Evolutionary conservation across 2,888 invertebrate genomes (phyloP), one percentile per base, ranked within the genome.

Genomic region (Panorpa germanica): DNA sequence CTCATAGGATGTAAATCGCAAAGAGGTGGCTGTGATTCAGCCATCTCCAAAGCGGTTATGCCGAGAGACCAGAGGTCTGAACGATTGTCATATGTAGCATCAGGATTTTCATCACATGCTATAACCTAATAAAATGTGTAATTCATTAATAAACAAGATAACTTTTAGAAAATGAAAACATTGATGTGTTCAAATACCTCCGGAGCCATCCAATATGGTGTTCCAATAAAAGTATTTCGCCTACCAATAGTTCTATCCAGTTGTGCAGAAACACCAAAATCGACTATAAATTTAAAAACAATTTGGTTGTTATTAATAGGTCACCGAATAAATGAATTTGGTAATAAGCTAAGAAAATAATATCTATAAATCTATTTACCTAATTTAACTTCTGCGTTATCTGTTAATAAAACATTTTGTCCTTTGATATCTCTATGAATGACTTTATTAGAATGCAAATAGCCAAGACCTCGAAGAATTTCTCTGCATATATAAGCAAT

Each of bases 1-100:
- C 96, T 70, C 98, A 99, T 99, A 14, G 98, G 98, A 65, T 98
- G 98, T 55, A 98, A 72, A 65, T 98, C 96, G 63, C 96, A 99
- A 35, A 99, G 69, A 21, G 98, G 95, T 38, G 96, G 96, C 59
- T 95, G 93, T 46, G 91, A 91, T 63, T 99, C 98, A 34, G 98
- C 96, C 98, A 99, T 99, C 67, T 99, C 98, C 39, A 99, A 67
- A 29, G 96, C 91, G 34, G 96, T 98, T 48, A 99, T 99, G 46
- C 96, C 86, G 40, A 83, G 63, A 27, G 82, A 83, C 83, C 83
- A 85, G 37, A 86, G 64, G 57, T 86, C 86, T 44, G 82, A 83
- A 45, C 86, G 75, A 63, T 95, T 95, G 60, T 99, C 98, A 50
- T 99, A 99, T 12, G 98, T 99, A 35, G 98, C 96, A 52, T 98